Conservation (phyloP, 2,113 vertebrate genomes). For the Varanus komodoensis region DNA sequence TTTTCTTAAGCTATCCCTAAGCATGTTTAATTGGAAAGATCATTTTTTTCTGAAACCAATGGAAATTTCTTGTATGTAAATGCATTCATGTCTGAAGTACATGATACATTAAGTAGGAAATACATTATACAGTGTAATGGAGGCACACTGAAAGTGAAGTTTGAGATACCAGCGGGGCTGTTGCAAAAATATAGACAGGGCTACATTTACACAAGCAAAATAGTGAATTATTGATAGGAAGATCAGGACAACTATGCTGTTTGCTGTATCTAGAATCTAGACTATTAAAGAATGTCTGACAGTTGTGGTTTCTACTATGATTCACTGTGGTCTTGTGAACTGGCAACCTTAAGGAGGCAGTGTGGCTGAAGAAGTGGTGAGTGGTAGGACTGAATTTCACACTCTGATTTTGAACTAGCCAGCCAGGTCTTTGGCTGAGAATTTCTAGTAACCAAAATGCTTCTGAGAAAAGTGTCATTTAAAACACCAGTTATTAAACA, state of each 20-base stretch:
- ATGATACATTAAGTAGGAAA: background rate
- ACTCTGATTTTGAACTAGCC: background rate
- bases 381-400: background rate
- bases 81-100: background rate
- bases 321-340: no score
- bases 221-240: conserved; percentile 5
- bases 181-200: background rate
- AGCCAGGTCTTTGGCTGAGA: background rate
- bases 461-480: background rate
- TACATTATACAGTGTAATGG: background rate
- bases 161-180: background rate
- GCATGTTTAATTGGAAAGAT: background rate
- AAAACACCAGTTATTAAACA: background rate
- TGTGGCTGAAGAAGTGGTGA: background rate
- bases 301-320: background rate
- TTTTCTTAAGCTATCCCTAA: background rate
- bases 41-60: background rate
- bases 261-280: background rate
- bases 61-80: background rate
- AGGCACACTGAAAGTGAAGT: background rate
- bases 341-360: background rate
- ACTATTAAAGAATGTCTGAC: background rate
- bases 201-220: background rate
- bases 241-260: background rate
- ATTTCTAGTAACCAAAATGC: background rate